Percentiles rank a stretch among this genome's conserved stretches.
Conservation (phyloP, 2,797 vertebrate genomes). For the Mallotus villosus region DNA sequence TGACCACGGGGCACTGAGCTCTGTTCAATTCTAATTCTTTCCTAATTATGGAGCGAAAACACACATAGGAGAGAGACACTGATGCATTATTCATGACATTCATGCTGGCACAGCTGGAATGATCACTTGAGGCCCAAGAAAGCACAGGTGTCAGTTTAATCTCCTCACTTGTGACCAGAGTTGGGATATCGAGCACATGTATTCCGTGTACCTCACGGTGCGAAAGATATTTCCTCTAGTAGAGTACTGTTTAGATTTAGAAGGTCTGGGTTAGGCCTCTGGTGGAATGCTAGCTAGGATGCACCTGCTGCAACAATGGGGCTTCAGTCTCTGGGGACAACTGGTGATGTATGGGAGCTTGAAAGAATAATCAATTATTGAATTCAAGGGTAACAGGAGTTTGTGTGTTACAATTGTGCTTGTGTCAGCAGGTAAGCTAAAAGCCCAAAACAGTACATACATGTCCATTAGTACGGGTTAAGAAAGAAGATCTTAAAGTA, state of each 20-base stretch:
- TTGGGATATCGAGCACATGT: neutral
- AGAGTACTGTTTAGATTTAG: too few species aligned
- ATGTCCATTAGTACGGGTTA: too few species aligned
- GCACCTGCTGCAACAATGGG: constrained; percentile 20
- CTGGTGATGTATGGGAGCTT: constrained; percentile 17
- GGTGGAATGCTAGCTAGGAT: neutral
- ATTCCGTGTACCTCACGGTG: neutral
- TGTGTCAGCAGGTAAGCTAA: too few species aligned
- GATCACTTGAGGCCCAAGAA: constrained; percentile 2
- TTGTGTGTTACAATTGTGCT: neutral
- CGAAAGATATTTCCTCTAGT: constrained; percentile 36
- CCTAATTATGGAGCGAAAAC: constrained; percentile 47
- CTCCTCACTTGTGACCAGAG: neutral
- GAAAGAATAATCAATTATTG: constrained; percentile 40
- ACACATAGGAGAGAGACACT: constrained; percentile 12
- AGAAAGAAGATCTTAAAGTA: too few species aligned
- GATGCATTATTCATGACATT: constrained; percentile 55
- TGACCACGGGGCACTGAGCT: neutral
- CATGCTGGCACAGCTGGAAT: constrained; percentile 24
- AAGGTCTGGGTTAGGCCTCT: neutral
- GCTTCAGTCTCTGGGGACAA: constrained; percentile 27
- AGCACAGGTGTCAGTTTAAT: constrained; percentile 23
- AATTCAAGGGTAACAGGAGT: constrained; percentile 5
- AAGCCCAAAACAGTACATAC: too few species aligned
- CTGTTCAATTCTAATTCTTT: neutral